Evolutionary conservation across 2,797 vertebrate genomes (phyloP).

Genomic region (Sebastes minor): DNA sequence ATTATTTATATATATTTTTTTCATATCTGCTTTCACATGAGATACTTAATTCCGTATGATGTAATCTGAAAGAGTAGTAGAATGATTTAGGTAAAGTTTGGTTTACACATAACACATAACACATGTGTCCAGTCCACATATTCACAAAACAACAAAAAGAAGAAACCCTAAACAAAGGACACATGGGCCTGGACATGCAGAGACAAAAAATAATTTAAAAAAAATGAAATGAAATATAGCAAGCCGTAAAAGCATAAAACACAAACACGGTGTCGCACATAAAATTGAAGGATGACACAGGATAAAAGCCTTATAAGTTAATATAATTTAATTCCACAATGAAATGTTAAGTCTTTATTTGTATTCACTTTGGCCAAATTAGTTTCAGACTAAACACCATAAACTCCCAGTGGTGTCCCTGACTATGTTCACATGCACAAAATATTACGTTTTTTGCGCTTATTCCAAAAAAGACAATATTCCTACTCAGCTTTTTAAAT

Average conservation of each 20-base stretch:
- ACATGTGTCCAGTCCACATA: neutral
- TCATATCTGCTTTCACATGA: no score
- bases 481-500: neutral
- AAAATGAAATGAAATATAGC: neutral
- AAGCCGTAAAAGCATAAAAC: neutral
- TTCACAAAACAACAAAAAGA: neutral
- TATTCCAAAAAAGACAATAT: neutral
- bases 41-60: neutral
- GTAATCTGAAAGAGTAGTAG: neutral
- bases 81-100: neutral
- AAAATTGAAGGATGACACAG: neutral
- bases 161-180: neutral
- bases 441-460: neutral
- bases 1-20: neutral
- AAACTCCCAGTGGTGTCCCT: neutral
- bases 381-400: conserved; percentile 5
- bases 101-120: neutral
- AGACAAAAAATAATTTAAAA: neutral
- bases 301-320: neutral
- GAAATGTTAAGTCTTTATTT: neutral
- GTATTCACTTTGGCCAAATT: neutral
- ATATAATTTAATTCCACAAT: neutral
- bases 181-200: neutral
- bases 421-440: neutral
- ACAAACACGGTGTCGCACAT: neutral